Base-by-base conservation (phyloP, 2,888 invertebrate species). In the Tipula unca region DNA sequence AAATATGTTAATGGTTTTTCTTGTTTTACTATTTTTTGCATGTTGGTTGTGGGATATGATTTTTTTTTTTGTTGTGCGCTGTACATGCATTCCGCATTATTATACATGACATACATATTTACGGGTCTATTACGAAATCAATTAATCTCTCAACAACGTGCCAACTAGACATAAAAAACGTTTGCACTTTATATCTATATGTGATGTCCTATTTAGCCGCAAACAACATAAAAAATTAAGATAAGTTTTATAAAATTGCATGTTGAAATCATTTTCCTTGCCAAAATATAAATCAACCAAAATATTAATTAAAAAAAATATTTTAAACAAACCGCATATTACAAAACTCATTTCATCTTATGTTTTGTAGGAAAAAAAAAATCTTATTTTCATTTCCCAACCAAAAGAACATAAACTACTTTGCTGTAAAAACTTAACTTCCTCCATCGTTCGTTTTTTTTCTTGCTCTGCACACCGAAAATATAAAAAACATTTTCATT, bases 321-420 rank as follows among this genome's bases (percentile, higher is more conserved):
- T 48, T 69, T 69, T 69, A 69, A 69, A 69, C 69, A 69, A 69
- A 69, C 69, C 69, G 69, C 69, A 69, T 69, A 69, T 69, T 69
- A 20, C 25, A 69, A 69, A 69, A 69, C 69, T 69, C 69, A 69
- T 69, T 69, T 69, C 69, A 25, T 69, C 69, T 69, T 69, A 69
- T 25, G 69, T 69, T 69, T 69, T 69, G 0, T 3, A 69, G 25
- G 25, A 69, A 54, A 54, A 54, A 54, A 48, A 48, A 32, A 69
- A 69, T 69, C 69, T 69, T 20, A 69, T 25, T 25, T 69, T 69
- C 69, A 69, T 69, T 69, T 69, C 69, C 69, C 69, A 69, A 69
- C 69, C 69, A 69, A 69, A 69, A 69, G 20, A 69, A 69, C 69
- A 69, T 25, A 69, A 69, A 69, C 69, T 69, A 69, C 69, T 25